These are phyloP conservation scores for Cotesia congregata DNA, from an alignment of 2,888 invertebrate genomes.

Conservation along the genomic window DNA sequence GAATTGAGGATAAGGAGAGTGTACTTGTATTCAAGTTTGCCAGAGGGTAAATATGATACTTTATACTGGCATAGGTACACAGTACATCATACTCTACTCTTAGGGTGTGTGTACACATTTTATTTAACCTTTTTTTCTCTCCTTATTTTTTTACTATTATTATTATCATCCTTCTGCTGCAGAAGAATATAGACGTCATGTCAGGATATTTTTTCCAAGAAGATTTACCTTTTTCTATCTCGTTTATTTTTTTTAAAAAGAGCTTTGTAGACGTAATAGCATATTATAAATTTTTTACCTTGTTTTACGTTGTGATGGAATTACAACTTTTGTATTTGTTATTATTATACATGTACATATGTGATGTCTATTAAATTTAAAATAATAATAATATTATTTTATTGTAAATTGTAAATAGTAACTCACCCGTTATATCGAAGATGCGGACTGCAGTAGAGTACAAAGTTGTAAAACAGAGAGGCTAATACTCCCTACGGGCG, in stretches of 20 bases:
- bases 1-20: not conserved
- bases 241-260: not conserved
- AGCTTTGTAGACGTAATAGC: not conserved
- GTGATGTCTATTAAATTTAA: not conserved
- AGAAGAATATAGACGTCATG: not conserved
- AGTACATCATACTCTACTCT: not conserved
- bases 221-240: not conserved
- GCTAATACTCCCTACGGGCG: slow-evolving; percentile 64
- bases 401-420: slow-evolving; percentile 13
- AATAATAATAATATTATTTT: not conserved
- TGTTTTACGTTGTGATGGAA: not conserved
- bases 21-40: slow-evolving; percentile 13
- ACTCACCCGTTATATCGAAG: slow-evolving; percentile 37
- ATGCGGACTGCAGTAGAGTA: slow-evolving; percentile 21
- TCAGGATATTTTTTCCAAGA: not conserved
- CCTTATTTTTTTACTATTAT: not conserved
- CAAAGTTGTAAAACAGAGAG: slow-evolving; percentile 55
- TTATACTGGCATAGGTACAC: not conserved
- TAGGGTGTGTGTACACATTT: slow-evolving; percentile 4
- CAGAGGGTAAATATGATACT: slow-evolving; percentile 17
- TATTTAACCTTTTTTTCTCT: not conserved
- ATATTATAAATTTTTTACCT: not conserved
- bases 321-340: not conserved
- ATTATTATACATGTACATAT: not conserved
- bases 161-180: not conserved